These are phyloP conservation scores for Chaenogobius annularis DNA, from an alignment of 2,113 vertebrate species.

Conservation along the genomic window DNA sequence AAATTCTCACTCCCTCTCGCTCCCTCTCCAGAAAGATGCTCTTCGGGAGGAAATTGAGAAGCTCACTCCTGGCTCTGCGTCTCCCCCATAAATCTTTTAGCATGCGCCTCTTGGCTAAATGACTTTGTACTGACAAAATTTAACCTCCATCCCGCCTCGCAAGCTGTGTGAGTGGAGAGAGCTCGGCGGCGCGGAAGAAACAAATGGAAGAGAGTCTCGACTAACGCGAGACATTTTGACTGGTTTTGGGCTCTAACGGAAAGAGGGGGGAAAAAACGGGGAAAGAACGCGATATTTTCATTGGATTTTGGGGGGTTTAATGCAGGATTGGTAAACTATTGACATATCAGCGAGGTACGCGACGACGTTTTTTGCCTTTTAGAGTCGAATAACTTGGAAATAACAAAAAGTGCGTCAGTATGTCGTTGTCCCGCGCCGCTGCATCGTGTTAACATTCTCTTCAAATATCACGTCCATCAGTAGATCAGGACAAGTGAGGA, in stretches of 20 bases:
- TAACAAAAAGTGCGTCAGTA: not conserved
- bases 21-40: slow-evolving; percentile 61
- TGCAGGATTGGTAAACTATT: not conserved
- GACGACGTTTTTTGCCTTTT: not conserved
- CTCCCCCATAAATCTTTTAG: slow-evolving; percentile 75
- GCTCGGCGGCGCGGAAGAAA: slow-evolving; percentile 25
- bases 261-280: not conserved
- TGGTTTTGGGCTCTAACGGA: slow-evolving; percentile 1
- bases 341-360: not conserved
- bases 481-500: not conserved
- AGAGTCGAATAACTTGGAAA: slow-evolving; percentile 13
- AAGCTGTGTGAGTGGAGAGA: slow-evolving; percentile 39
- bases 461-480: slow-evolving; percentile 10
- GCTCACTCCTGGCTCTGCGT: slow-evolving; percentile 69
- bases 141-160: slow-evolving; percentile 61
- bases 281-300: slow-evolving; percentile 4
- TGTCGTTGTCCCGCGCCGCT: slow-evolving; percentile 5
- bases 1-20: slow-evolving; percentile 40
- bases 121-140: slow-evolving; percentile 71
- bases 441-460: slow-evolving; percentile 1
- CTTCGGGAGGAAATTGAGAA: slow-evolving; percentile 68
- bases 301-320: slow-evolving; percentile 1
- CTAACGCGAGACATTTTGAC: slow-evolving; percentile 31
- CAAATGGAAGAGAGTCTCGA: slow-evolving; percentile 27
- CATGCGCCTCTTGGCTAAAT: slow-evolving; percentile 74